phyloP scores from a whole-genome alignment of 2,888 invertebrate genomes.

The Slavum lentiscoides region DNA sequence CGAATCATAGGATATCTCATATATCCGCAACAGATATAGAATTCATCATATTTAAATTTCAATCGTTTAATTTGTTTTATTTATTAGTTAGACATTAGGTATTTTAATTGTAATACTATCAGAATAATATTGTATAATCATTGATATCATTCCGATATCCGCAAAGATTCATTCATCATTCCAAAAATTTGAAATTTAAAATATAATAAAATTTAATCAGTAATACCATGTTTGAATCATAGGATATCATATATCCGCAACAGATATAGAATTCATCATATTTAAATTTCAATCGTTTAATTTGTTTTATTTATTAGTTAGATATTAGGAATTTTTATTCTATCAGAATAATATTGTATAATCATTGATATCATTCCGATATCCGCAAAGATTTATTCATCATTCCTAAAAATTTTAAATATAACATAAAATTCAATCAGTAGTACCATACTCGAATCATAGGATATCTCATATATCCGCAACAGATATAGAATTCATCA shows the following conservation, averaged over 20 bases:
- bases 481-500: constrained; percentile 12
- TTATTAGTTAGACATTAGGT: background rate
- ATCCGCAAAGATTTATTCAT: constrained; percentile 18
- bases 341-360: background rate
- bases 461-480: constrained; percentile 33
- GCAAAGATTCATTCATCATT: constrained; percentile 41
- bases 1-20: constrained; percentile 10
- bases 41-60: background rate
- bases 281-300: background rate
- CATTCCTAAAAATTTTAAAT: too few relatives aligned
- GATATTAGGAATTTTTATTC: background rate
- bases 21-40: constrained; percentile 9
- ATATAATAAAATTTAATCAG: constrained; percentile 13
- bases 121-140: constrained; percentile 14
- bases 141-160: constrained; percentile 36
- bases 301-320: background rate
- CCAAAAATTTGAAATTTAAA: background rate
- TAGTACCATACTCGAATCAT: constrained; percentile 23
- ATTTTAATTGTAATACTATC: background rate
- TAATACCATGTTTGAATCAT: constrained; percentile 23
- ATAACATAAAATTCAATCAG: constrained; percentile 5
- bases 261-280: constrained; percentile 1
- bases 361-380: constrained; percentile 26
- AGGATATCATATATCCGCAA: constrained; percentile 37
- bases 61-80: too few relatives aligned